A percentile compares a stretch with the other conserved stretches of the same genome.
phyloP scores from a whole-genome alignment of 2,113 vertebrate genomes.

The Microcebus griseorufus region DNA sequence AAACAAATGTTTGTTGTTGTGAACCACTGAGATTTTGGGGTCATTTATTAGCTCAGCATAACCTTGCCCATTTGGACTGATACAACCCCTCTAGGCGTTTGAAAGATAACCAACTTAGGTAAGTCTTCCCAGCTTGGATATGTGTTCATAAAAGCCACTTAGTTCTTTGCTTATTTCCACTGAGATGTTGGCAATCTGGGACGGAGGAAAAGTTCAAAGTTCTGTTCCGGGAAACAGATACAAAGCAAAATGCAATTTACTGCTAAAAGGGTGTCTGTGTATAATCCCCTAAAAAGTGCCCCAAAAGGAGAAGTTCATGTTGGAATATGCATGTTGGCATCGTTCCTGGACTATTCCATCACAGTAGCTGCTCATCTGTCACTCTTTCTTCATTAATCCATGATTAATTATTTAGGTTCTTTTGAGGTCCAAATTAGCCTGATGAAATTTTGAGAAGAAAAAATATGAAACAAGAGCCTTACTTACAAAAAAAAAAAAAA shows the following conservation, averaged over 20 bases:
- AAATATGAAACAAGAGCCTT: not conserved
- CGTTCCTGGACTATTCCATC: not conserved
- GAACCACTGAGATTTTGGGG: not conserved
- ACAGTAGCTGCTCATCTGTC: not conserved
- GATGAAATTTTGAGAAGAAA: slow-evolving; percentile 13
- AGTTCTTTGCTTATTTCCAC: not conserved
- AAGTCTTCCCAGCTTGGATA: not conserved
- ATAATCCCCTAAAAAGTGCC: not conserved
- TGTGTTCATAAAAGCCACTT: not conserved
- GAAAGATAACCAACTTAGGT: not conserved
- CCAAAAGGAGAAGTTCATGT: not conserved
- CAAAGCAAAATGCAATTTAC: not conserved
- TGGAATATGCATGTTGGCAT: not conserved
- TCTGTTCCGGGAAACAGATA: not conserved
- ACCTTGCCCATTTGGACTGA: not conserved
- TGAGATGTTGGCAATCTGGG: not conserved
- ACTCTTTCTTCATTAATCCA: not conserved
- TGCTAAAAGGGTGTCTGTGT: not conserved
- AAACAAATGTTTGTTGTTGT: not conserved
- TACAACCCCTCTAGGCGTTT: not conserved
- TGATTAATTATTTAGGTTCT: not conserved
- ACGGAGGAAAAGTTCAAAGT: not conserved
- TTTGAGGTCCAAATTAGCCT: not conserved
- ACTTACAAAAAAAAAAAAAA: not conserved
- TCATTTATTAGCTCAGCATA: not conserved